Base-by-base conservation (phyloP, 2,797 vertebrate species). In the Steatocranus sp. region DNA sequence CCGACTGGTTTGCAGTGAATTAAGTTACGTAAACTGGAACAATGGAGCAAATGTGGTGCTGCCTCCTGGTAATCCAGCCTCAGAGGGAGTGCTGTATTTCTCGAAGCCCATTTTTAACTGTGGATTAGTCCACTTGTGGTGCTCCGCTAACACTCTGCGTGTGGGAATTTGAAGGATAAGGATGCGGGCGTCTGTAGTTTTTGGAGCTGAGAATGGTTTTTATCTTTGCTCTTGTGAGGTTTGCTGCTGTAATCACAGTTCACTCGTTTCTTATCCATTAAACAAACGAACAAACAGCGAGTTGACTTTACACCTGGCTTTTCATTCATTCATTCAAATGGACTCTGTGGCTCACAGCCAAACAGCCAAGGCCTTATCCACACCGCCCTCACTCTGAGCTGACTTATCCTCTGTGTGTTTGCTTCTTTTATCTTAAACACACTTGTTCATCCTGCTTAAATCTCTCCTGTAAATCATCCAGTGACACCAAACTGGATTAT, bases 321-420 rank as follows among this genome's bases (percentile, higher is more conserved):
- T 17, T 54, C 36, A 8, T 23, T 56, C 48, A 32, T 74, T 68
- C 3, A n/a, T 18, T 73, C 10, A 78, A 12, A 83, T 58, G 78
- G 56, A 53, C 36, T 77, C 66, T 38, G 6, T 76, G 56, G 74
- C 56, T 70, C 6, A 3, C n/a, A 1, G 77, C 80, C 83, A 80
- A 12, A 30, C 30, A 84, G 23, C 54, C 56, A 10, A 68, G 81
- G 58, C 78, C 76, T 78, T 0, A 70, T 70, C 15, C 66, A 46
- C 15, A 0, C 15, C 9, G 8, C 25, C 46, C 38, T 46, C 15
- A 18, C 66, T 43, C 20, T 17, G 38, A 11, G 38, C 63, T 0
- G 20, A 18, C 23, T 70, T 43, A 18, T 70, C 27, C 17, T 25
- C 58, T 1, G 4, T 32, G 10, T 48, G 14, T 36, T 17, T 56